phyloP scores from a whole-genome alignment of 2,113 vertebrate species.

The Prionailurus viverrinus region DNA sequence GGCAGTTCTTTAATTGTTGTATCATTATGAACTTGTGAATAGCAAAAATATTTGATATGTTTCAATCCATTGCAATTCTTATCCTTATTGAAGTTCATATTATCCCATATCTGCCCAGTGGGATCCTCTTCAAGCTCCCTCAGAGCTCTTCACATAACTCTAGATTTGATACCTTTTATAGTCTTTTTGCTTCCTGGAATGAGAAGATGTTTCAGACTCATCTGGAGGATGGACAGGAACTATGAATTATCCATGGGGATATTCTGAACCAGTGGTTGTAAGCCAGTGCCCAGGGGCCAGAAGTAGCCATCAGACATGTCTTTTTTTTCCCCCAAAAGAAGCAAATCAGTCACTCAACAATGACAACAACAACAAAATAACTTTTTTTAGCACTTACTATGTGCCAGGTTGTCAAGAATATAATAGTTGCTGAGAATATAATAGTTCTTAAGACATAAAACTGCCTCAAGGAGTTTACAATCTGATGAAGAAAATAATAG shows the following conservation, averaged over 20 bases:
- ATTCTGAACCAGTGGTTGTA: neutral
- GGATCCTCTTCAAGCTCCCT: neutral
- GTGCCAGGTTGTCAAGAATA: neutral
- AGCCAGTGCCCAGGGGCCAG: neutral
- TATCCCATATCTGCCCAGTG: neutral
- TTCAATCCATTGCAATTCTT: constrained; percentile 6
- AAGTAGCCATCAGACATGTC: neutral
- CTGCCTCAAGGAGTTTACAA: neutral
- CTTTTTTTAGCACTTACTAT: neutral
- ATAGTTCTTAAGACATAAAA: neutral
- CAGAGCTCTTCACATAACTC: neutral
- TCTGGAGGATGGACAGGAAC: neutral
- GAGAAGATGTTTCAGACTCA: neutral
- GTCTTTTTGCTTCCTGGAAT: neutral
- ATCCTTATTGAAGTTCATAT: neutral
- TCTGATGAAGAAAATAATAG: constrained; percentile 9
- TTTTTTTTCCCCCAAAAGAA: neutral
- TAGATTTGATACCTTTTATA: neutral
- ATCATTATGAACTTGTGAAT: neutral
- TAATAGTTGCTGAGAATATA: neutral
- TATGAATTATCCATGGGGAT: neutral
- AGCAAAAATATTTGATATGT: neutral
- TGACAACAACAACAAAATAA: neutral
- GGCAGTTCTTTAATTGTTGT: neutral
- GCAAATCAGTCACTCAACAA: neutral